Base-by-base conservation (phyloP, 2,888 invertebrate genomes). In the Eupithecia tripunctaria region DNA sequence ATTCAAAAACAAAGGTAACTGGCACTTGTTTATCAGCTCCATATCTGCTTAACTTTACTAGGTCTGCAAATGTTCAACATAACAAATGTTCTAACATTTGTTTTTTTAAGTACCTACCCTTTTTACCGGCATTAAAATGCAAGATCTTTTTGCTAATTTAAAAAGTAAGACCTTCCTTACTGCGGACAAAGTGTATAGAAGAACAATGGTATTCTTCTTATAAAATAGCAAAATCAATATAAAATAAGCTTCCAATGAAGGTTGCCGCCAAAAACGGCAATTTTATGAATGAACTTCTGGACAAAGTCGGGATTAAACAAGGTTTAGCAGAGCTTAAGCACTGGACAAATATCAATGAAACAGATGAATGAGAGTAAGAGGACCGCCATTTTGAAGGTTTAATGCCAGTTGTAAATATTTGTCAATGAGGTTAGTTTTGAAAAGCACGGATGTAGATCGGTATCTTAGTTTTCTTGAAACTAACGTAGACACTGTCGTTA, bases 381-480 rank as follows among this genome's bases (percentile, higher is more conserved):
- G 77, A 74, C 78, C 78, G 73, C 71, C 70, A 67, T 77, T 78
- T 75, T 76, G 75, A 76, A 78, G 79, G 74, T 76, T 73, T 85
- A 89, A 89, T 85, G 80, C 88, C 87, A 86, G 86, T 91, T 89
- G 88, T 89, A 89, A 91, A 91, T 91, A 89, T 91, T 90, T 91
- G 87, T 89, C 86, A 91, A 91, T 89, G 89, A 87, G 51, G 67
- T 25, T 56, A 68, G 85, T 73, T 75, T 76, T 71, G 73, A 79
- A 80, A 82, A 79, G 79, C 81, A 80, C 76, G 76, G 72, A 75
- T 74, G 69, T 68, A 76, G 76, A 75, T 75, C 47, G 14, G 51
- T 67, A 75, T 75, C 75, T 63, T 51, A 27, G 56, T 27, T 66
- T 63, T 69, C 62, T 72, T 70, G n/a, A 66, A 74, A 74, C 47